Evolutionary conservation across 1,140 invertebrate species (phyloP), one percentile per base, ranked within the genome.

Genomic region (Globodera rostochiensis): DNA sequence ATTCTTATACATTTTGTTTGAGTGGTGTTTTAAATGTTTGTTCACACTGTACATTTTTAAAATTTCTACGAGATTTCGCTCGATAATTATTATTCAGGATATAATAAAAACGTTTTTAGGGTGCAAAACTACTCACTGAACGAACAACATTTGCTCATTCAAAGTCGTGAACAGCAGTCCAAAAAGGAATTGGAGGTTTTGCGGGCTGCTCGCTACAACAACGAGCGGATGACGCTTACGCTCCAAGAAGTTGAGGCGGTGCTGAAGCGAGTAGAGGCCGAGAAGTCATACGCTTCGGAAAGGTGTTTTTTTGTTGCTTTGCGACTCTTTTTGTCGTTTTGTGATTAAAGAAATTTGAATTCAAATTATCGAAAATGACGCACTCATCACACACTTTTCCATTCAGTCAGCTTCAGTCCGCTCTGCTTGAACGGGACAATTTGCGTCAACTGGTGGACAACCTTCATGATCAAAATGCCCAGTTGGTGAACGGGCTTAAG

Each of bases 401-500:
- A 0, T 60, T 19, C 11, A 60, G 70, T n/a, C 76, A 85, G 57
- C 71, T 84, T n/a, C 78, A 84, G 21, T 57, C 67, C 6, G 79
- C 78, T n/a, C 45, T 67, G 21, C 60, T 85, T 15, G 83, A 84
- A n/a, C 78, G 83, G 8, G 83, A 84, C 67, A 84, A 84, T 66
- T 73, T 85, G 49, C 76, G 78, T 15, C 67, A 53, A 53, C 53
- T 80, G 25, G 50, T 84, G 19, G 83, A 84, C 21, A 84, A 83
- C 53, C 19, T 84, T 5, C 82, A 77, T 47, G 57, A 57, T 6
- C 84, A 85, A 36, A 64, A 82, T 46, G 75, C n/a, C 21, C 73
- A 82, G 45, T 25, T 82, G 49, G 76, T 74, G 13, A 80, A 66
- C 45, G 70, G 60, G 3, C 71, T 82, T 13, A 84, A 84, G 76